Evolutionary conservation across 2,797 vertebrate species (phyloP).

Genomic region (Cephalopachus bancanus): DNA sequence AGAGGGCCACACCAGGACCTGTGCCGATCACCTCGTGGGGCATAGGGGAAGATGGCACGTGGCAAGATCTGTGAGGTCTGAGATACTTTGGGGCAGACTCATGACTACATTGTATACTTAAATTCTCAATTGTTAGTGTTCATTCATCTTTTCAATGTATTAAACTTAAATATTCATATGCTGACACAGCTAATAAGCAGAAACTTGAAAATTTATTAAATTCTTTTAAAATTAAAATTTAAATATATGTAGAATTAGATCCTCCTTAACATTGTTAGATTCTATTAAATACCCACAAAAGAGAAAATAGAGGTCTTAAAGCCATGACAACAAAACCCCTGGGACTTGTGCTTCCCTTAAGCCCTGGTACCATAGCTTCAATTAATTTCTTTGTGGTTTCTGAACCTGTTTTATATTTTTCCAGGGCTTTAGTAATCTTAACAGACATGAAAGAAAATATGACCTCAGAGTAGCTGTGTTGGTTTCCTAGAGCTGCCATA

Average conservation of each 20-base stretch:
- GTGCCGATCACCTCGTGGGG: not conserved
- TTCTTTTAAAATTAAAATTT: not conserved
- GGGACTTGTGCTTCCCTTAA: not conserved
- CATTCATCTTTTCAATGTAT: not conserved
- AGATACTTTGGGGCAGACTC: not conserved
- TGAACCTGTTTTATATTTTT: not conserved
- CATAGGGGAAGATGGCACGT: fast-evolving
- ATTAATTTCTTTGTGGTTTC: not conserved
- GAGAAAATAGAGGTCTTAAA: not conserved
- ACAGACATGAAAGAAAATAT: not conserved
- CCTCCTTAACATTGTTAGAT: not conserved
- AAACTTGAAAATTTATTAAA: not conserved
- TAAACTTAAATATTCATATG: not conserved
- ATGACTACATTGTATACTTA: not conserved
- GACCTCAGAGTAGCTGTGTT: not conserved
- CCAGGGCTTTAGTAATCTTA: not conserved
- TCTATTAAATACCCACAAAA: not conserved
- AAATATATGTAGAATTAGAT: not conserved
- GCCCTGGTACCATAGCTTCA: too few species aligned
- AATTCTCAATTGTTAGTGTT: not conserved
- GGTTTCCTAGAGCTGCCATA: not conserved
- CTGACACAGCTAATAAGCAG: not conserved
- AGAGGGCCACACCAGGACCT: fast-evolving
- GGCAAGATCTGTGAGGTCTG: not conserved
- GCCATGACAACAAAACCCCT: not conserved